phyloP scores from a whole-genome alignment of 2,797 vertebrate species.

The Falco cherrug region DNA sequence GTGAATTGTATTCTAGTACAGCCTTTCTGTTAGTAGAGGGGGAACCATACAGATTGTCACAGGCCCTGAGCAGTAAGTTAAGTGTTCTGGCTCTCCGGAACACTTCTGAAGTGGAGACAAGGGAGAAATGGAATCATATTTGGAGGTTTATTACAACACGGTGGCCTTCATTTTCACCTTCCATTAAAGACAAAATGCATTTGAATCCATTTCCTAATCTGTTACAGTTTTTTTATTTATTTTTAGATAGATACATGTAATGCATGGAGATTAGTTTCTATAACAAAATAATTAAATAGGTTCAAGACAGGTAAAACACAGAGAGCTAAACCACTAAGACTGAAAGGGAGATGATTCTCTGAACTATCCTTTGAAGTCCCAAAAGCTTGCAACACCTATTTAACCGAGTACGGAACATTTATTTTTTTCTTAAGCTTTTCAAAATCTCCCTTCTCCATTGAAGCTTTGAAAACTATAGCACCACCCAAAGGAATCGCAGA shows the following conservation, averaged over 20 bases:
- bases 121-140: neutral
- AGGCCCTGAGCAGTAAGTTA: neutral
- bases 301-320: neutral
- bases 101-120: neutral
- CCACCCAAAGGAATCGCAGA: neutral
- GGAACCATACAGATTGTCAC: neutral
- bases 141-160: neutral
- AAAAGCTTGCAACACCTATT: neutral
- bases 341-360: neutral
- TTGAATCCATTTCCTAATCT: neutral
- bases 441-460: neutral
- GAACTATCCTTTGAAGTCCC: neutral
- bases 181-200: neutral
- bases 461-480: neutral
- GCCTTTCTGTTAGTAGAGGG: neutral
- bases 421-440: neutral
- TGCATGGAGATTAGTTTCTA: neutral
- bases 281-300: neutral
- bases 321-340: neutral
- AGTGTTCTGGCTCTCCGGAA: neutral
- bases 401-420: neutral
- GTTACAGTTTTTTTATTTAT: neutral
- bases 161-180: neutral
- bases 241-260: neutral
- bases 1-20: neutral